These are phyloP conservation scores for Amorpha juglandis DNA, from an alignment of 2,888 invertebrate species.

Conservation along the genomic window DNA sequence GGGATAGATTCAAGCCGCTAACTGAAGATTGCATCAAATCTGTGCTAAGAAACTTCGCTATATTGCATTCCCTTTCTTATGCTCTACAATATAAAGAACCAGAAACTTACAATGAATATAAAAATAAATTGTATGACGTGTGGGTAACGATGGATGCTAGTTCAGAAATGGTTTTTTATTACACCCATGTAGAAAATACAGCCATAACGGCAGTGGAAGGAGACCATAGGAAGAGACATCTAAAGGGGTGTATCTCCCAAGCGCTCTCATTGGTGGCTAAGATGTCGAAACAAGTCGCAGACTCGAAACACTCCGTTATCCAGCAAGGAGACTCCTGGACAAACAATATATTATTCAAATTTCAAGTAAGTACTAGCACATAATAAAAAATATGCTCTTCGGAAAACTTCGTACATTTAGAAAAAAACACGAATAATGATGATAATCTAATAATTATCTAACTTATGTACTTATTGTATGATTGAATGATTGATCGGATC, in stretches of 20 bases:
- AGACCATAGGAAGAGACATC: constrained; percentile 32
- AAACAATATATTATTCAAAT: no score
- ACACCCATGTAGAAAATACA: background rate
- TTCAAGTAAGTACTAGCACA: constrained; percentile 53
- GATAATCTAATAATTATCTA: no score
- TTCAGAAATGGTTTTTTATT: background rate
- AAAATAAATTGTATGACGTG: constrained; percentile 27
- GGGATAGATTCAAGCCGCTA: constrained; percentile 41
- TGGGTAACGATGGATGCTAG: constrained; percentile 25
- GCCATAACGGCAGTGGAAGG: background rate
- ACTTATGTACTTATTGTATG: no score
- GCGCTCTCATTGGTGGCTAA: constrained; percentile 24
- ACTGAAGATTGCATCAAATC: no score
- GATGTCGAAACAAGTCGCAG: constrained; percentile 37
- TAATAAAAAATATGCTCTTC: no score
- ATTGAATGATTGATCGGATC: no score
- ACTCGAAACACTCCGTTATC: no score
- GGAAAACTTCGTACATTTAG: no score
- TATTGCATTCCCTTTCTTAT: constrained; percentile 45
- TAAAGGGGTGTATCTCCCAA: constrained; percentile 30
- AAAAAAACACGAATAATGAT: constrained; percentile 47
- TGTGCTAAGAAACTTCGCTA: no score
- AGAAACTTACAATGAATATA: constrained; percentile 30
- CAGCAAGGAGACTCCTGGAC: no score
- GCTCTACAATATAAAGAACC: constrained; percentile 41